These are phyloP conservation scores for Scomberomorus guttatus DNA, from an alignment of 2,797 vertebrate species.

Conservation along the genomic window DNA sequence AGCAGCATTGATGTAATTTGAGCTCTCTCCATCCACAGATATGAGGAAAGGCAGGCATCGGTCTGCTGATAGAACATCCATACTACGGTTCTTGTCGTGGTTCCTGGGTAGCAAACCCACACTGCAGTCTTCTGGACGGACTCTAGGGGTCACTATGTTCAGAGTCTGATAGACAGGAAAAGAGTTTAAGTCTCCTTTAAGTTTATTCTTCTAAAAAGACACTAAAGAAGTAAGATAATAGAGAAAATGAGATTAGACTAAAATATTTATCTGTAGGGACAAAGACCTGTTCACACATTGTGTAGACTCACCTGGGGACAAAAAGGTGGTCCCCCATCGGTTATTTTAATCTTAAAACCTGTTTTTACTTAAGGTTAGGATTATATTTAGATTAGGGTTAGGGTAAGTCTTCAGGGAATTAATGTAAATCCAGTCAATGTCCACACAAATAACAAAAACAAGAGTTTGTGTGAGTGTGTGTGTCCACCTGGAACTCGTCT, in stretches of 20 bases:
- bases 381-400: neutral
- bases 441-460: neutral
- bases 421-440: neutral
- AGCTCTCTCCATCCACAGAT: constrained; percentile 96
- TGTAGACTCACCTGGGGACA: neutral
- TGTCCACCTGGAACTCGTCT: constrained; percentile 96
- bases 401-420: too few species aligned
- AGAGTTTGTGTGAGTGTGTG: neutral
- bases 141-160: constrained; percentile 96
- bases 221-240: neutral
- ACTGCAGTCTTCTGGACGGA: constrained; percentile 96
- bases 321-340: too few species aligned
- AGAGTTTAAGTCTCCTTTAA: neutral
- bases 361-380: neutral
- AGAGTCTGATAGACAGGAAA: constrained; percentile 84
- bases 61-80: constrained; percentile 96
- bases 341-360: too few species aligned
- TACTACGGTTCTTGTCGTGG: constrained; percentile 97
- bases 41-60: constrained; percentile 98
- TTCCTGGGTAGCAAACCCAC: constrained; percentile 95
- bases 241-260: neutral
- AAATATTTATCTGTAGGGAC: neutral
- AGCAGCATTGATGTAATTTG: constrained; percentile 98
- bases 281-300: neutral
- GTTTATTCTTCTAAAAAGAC: neutral